Evolutionary conservation across 1,140 invertebrate genomes (phyloP), one percentile per base, ranked within the genome.

Genomic region (Sitodiplosis mosellana): DNA sequence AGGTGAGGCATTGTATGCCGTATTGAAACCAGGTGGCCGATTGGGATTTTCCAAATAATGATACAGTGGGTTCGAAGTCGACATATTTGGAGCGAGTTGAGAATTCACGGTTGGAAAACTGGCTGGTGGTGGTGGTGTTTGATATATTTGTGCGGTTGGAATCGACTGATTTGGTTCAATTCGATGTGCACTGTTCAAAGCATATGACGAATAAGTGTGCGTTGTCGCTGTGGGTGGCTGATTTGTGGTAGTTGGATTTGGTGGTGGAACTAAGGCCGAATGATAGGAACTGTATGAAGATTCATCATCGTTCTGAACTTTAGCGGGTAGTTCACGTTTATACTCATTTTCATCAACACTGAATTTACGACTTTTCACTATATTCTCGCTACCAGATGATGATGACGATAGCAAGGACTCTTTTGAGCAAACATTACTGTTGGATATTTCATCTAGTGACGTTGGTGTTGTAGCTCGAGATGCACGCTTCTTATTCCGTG

Each of bases 401-500:
- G 36, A n/a, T 38, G 36, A 38, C 5, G 36, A n/a, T 49, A 12
- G 33, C 45, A 34, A n/a, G 19, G 20, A 34, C 1, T 50, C 20
- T 46, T 21, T 44, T 54, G 50, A 36, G 27, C n/a, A n/a, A n/a
- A 27, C 10, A 27, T 27, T 27, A 27, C 27, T 51, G 45, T 43
- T 51, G 5, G 52, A 27, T 18, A 33, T 45, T 12, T 49, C 51
- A 20, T 38, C 43, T 27, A 17, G 20, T 43, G n/a, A n/a, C n/a
- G 45, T 45, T 18, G 46, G 42, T 12, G 43, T 20, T 41, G 15
- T 40, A 8, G 36, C 36, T 6, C 18, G 42, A 5, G 42, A 17
- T 46, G 65, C 54, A 42, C 52, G 65, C 51, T 75, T 75, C 46
- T 73, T 75, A 45, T 75, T 75, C 46, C 72, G 65, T 11, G 72